These are phyloP conservation scores for Clepsis dumicolana DNA, from an alignment of 2,888 invertebrate species.

Conservation along the genomic window DNA sequence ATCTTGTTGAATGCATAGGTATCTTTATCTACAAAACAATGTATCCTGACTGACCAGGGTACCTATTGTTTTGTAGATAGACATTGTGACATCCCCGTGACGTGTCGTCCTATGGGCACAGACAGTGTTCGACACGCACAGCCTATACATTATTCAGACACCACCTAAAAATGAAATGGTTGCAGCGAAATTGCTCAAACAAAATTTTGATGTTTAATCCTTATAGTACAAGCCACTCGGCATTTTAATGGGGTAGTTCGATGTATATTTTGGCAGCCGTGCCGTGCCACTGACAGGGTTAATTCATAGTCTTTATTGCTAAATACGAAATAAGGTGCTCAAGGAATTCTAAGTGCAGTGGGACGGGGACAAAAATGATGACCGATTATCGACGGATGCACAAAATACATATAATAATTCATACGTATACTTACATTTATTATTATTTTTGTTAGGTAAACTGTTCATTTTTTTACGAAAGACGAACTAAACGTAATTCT, in stretches of 20 bases:
- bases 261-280: slow-evolving; percentile 10
- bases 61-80: no score
- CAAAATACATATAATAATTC: no score
- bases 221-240: slow-evolving; percentile 4
- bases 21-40: no score
- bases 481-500: no score
- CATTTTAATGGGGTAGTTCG: slow-evolving; percentile 17
- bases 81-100: background rate
- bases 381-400: no score
- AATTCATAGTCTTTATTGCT: slow-evolving; percentile 20
- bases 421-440: no score
- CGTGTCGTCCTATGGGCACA: background rate
- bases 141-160: slow-evolving; percentile 37
- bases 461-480: no score
- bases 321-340: slow-evolving; percentile 1
- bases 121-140: slow-evolving; percentile 33
- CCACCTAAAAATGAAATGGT: slow-evolving; percentile 39
- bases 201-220: slow-evolving; percentile 34
- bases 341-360: slow-evolving; percentile 13
- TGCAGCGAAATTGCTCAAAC: slow-evolving; percentile 33
- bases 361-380: background rate
- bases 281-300: slow-evolving; percentile 17
- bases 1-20: no score
- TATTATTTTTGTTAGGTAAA: no score
- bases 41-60: no score